Evolutionary conservation across 2,797 vertebrate species (phyloP).

Genomic region (Halcyon badia): DNA sequence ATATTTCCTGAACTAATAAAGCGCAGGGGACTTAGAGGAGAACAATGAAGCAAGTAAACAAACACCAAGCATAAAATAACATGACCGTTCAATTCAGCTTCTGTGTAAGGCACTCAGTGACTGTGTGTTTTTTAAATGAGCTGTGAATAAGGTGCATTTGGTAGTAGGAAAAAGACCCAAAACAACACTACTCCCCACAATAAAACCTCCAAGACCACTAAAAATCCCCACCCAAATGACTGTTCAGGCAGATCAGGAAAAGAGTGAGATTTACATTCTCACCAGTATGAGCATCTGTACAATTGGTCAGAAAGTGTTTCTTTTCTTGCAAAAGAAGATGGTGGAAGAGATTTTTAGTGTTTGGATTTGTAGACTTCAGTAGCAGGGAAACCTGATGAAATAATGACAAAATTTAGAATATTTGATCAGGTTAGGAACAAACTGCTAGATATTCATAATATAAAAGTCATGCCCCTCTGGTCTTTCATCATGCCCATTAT

Average conservation of each 20-base stretch:
- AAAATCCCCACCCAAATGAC: neutral
- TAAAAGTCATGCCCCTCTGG: neutral
- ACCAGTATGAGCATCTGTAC: neutral
- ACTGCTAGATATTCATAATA: neutral
- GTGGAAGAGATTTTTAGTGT: neutral
- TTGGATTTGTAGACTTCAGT: neutral
- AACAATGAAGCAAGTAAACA: constrained; percentile 54
- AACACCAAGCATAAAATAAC: constrained; percentile 36
- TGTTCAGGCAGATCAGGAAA: neutral
- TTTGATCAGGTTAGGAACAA: neutral
- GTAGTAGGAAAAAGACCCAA: neutral
- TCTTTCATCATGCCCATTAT: rapidly evolving
- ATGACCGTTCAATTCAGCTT: neutral
- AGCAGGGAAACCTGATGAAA: neutral
- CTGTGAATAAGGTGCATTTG: neutral
- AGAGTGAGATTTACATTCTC: neutral
- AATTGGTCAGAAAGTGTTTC: neutral
- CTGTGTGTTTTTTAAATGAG: constrained; percentile 36
- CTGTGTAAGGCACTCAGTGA: neutral
- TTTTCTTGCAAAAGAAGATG: neutral
- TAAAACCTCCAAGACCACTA: neutral
- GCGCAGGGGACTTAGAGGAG: constrained; percentile 54
- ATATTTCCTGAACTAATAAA: constrained; percentile 70
- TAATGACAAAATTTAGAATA: neutral
- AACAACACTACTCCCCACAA: neutral